Conservation (phyloP, 2,113 vertebrate species). For the Eclectus roratus region DNA sequence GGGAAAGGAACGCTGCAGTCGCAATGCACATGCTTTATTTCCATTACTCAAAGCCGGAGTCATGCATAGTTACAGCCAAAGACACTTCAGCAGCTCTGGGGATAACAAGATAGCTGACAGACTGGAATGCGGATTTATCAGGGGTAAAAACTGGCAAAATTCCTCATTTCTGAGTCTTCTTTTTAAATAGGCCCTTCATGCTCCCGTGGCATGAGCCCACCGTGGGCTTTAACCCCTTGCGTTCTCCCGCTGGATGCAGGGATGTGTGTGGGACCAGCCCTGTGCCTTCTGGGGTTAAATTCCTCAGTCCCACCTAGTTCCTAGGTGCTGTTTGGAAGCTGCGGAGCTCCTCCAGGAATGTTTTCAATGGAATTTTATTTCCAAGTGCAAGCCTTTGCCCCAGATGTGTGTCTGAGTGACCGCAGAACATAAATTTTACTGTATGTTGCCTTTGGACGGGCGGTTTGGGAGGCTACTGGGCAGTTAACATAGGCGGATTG, state of each 20-base stretch:
- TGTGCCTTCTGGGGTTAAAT: background rate
- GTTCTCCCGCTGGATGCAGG: background rate
- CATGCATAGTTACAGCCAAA: slow-evolving; percentile 63
- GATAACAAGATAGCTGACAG: slow-evolving; percentile 76
- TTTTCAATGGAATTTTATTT: slow-evolving; percentile 36
- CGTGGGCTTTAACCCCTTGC: background rate
- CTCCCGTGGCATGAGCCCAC: background rate
- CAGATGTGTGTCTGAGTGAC: slow-evolving; percentile 22
- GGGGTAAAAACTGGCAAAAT: slow-evolving; percentile 69
- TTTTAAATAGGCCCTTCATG: slow-evolving; percentile 54
- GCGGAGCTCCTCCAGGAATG: background rate
- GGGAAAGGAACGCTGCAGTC: slow-evolving; percentile 2
- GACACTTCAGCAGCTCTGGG: slow-evolving; percentile 72
- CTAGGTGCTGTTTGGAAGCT: background rate
- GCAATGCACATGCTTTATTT: slow-evolving; percentile 56
- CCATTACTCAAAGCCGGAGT: slow-evolving; percentile 70
- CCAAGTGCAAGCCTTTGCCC: background rate
- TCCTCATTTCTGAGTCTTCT: slow-evolving; percentile 55
- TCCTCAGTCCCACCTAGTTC: background rate
- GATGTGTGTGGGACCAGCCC: background rate
- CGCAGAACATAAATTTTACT: slow-evolving; percentile 27
- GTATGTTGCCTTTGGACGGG: slow-evolving; percentile 38
- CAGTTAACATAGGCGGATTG: slow-evolving; percentile 30
- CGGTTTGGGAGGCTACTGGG: background rate
- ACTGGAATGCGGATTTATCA: slow-evolving; percentile 71